Percentiles rank a stretch among this genome's conserved stretches.
Conservation (phyloP, 2,888 invertebrate genomes). For the Euclidia mi region DNA sequence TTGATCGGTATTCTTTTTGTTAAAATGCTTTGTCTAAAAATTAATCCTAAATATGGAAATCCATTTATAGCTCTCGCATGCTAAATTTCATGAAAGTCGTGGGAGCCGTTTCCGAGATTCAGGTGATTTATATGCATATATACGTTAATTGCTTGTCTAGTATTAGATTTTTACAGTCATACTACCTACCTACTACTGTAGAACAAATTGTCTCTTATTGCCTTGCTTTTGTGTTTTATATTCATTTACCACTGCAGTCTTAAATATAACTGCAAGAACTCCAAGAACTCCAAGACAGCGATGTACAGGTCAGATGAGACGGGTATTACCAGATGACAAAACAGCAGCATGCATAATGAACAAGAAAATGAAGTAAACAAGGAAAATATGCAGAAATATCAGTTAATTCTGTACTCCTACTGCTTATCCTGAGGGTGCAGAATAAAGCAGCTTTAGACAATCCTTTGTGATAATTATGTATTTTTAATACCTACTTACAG, state of each 20-base stretch:
- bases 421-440: constrained; percentile 8
- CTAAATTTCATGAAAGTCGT: too few species aligned
- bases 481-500: constrained; percentile 10
- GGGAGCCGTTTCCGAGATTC: too few species aligned
- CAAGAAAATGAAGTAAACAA: constrained; percentile 11
- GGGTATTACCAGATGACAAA: constrained; percentile 1
- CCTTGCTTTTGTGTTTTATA: background rate
- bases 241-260: background rate
- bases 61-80: too few species aligned
- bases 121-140: too few species aligned
- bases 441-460: constrained; percentile 15
- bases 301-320: background rate
- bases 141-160: too few species aligned
- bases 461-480: constrained; percentile 9
- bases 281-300: background rate
- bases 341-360: constrained; percentile 7
- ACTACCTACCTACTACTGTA: too few species aligned
- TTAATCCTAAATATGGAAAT: too few species aligned
- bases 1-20: too few species aligned
- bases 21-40: too few species aligned
- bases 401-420: constrained; percentile 5
- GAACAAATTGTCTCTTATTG: too few species aligned
- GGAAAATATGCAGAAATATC: constrained; percentile 12
- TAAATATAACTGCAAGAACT: background rate
- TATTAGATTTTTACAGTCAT: too few species aligned